Evolutionary conservation across 2,888 invertebrate species (phyloP), one percentile per base, ranked within the genome.

Genomic region (Xestia sexstrigata): DNA sequence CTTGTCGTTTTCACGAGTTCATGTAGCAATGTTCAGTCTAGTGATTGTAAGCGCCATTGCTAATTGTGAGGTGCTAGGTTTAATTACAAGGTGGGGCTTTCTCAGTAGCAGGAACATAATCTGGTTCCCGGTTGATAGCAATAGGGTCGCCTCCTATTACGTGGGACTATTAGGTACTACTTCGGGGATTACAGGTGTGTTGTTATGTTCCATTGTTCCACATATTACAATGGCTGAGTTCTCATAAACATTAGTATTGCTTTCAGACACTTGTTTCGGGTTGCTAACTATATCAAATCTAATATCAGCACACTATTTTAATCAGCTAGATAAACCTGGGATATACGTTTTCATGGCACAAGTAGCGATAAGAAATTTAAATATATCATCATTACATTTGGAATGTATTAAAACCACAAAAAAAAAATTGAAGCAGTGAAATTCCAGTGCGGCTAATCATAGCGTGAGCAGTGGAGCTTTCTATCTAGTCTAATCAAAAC

Each of bases 351-450:
- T 26, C 20, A n/a, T 49, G 20, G 7, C 8, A 35, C 15, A 0
- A 63, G 39, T 2, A 65, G 39, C 11, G 47, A 72, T 80, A 42
- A 58, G 7, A 58, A 49, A 47, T 23, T 23, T 15, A 71, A 42
- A 71, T 35, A 26, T 30, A 49, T 13, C 17, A 39, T 13, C 15
- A 30, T 5, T 39, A 67, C 20, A 58, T 58, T 39, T 52, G 3
- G 11, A 79, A 47, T n/a, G 17, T 13, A 39, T 20, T 35, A n/a
- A 30, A 58, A 49, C 2, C 17, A 15, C 1, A 7, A 26, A 35
- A 2, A 13, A 45, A 65, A 23, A 11, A 1, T n/a, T 20, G 8
- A 68, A 42, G 11, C 6, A 60, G n/a, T 45, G 7, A 13, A 13
- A 11, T 35, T 39, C 1, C 26, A 62, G 9, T 62, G 60, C 13